Evolutionary conservation across 2,888 invertebrate genomes (phyloP).

Genomic region (Xylophagus ater): DNA sequence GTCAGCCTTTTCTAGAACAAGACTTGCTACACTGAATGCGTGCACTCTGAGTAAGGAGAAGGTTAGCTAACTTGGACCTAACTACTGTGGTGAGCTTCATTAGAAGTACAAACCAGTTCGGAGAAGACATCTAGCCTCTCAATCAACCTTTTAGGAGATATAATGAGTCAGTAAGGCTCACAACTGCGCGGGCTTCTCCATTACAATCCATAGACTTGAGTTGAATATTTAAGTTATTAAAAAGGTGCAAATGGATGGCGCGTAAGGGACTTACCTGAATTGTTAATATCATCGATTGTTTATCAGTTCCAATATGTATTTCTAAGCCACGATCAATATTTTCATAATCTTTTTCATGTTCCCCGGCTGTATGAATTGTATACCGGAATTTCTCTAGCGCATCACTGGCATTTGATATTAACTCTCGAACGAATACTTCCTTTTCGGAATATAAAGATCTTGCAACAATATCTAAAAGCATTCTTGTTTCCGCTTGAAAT

Average conservation of each 20-base stretch:
- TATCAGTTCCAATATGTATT: constrained; percentile 81
- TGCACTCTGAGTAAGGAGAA: too few relatives aligned
- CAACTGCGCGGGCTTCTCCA: too few relatives aligned
- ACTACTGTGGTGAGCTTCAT: too few relatives aligned
- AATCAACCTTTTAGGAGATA: too few relatives aligned
- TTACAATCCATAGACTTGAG: too few relatives aligned
- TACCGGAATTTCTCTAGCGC: constrained; percentile 91
- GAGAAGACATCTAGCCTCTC: too few relatives aligned
- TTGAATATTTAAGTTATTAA: too few relatives aligned
- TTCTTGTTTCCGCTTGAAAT: constrained; percentile 93
- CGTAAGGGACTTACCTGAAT: constrained; percentile 55
- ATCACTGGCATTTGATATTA: constrained; percentile 95
- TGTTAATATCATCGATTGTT: constrained; percentile 68
- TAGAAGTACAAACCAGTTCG: too few relatives aligned
- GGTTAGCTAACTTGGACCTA: too few relatives aligned
- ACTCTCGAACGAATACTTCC: constrained; percentile 91
- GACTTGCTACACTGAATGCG: too few relatives aligned
- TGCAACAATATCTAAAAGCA: constrained; percentile 93
- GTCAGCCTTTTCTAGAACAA: too few relatives aligned
- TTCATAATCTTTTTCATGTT: constrained; percentile 42
- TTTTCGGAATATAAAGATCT: constrained; percentile 95
- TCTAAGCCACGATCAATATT: constrained; percentile 60
- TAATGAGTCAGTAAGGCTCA: too few relatives aligned
- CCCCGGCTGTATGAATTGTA: constrained; percentile 44
- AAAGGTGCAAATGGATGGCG: neutral